Evolutionary conservation across 2,888 invertebrate species (phyloP).

Genomic region (Phrixothrix hirtus): DNA sequence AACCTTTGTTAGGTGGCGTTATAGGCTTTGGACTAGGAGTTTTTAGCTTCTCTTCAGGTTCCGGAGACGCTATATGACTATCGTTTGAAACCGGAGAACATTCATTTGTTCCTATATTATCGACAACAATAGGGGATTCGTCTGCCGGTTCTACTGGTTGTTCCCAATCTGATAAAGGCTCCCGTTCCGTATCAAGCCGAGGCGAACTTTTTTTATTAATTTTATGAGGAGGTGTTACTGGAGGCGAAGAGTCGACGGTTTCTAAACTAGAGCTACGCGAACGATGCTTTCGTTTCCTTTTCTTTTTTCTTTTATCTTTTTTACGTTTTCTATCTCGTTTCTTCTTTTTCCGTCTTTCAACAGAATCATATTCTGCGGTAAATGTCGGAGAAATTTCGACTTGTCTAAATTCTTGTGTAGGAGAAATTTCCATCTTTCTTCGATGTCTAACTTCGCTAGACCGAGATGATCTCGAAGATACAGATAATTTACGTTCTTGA

Average conservation of each 20-base stretch:
- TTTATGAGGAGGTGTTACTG: conserved; percentile 59
- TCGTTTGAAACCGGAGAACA: conserved; percentile 56
- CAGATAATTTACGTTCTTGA: conserved; percentile 53
- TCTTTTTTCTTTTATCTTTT: conserved; percentile 69
- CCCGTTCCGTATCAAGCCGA: conserved; percentile 42
- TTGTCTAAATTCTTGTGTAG: conserved; percentile 41
- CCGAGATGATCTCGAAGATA: conserved; percentile 53
- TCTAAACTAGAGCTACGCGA: conserved; percentile 72
- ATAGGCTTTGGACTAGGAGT: conserved; percentile 51
- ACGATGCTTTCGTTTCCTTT: conserved; percentile 68
- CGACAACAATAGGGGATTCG: conserved; percentile 30
- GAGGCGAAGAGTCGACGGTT: conserved; percentile 65
- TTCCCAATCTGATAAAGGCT: conserved; percentile 52
- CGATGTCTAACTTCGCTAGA: conserved; percentile 52
- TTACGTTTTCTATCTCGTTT: conserved; percentile 78
- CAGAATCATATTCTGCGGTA: conserved; percentile 60
- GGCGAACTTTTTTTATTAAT: conserved; percentile 19
- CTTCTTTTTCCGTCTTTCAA: conserved; percentile 58
- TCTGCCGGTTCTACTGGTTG: conserved; percentile 42
- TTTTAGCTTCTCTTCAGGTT: conserved; percentile 40
- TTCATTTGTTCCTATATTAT: conserved; percentile 48
- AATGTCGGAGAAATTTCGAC: conserved; percentile 41
- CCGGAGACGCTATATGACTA: conserved; percentile 53
- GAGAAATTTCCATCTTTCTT: conserved; percentile 49
- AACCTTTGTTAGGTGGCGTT: conserved; percentile 58